Evolutionary conservation across 2,797 vertebrate genomes (phyloP).

Genomic region (Xenentodon cancila): DNA sequence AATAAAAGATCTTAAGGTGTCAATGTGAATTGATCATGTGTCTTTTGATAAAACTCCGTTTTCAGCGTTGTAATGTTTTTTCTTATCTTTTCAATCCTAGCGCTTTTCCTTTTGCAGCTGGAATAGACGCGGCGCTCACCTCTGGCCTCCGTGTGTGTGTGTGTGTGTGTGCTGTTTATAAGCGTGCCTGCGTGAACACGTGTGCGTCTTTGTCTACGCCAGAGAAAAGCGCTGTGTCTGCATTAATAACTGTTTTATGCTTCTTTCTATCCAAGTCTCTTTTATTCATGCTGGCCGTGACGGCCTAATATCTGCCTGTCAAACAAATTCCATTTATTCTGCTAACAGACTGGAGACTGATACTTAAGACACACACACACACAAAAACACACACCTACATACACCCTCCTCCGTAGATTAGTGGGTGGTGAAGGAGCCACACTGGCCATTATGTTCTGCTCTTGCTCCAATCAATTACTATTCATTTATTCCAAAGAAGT

Average conservation of each 20-base stretch:
- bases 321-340: slow-evolving; percentile 70
- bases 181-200: slow-evolving; percentile 36
- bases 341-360: slow-evolving; percentile 69
- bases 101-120: slow-evolving; percentile 67
- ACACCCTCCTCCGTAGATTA: slow-evolving; percentile 59
- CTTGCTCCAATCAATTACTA: slow-evolving; percentile 80
- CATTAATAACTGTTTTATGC: slow-evolving; percentile 82
- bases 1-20: slow-evolving; percentile 1
- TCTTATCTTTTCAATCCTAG: slow-evolving; percentile 75
- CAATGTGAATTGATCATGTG: slow-evolving; percentile 7
- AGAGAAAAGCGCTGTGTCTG: slow-evolving; percentile 50
- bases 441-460: slow-evolving; percentile 68
- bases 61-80: slow-evolving; percentile 73
- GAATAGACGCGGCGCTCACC: slow-evolving; percentile 53
- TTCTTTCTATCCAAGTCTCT: slow-evolving; percentile 72
- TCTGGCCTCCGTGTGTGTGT: slow-evolving; percentile 35
- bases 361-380: slow-evolving; percentile 78
- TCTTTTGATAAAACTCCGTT: slow-evolving; percentile 48
- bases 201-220: slow-evolving; percentile 65
- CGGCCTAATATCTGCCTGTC: slow-evolving; percentile 85
- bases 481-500: slow-evolving; percentile 77
- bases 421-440: slow-evolving; percentile 73
- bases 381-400: slow-evolving; percentile 72
- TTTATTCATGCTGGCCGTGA: slow-evolving; percentile 75
- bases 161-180: slow-evolving; percentile 35